Evolutionary conservation across 2,888 invertebrate genomes (phyloP).

Genomic region (Troides aeacus): DNA sequence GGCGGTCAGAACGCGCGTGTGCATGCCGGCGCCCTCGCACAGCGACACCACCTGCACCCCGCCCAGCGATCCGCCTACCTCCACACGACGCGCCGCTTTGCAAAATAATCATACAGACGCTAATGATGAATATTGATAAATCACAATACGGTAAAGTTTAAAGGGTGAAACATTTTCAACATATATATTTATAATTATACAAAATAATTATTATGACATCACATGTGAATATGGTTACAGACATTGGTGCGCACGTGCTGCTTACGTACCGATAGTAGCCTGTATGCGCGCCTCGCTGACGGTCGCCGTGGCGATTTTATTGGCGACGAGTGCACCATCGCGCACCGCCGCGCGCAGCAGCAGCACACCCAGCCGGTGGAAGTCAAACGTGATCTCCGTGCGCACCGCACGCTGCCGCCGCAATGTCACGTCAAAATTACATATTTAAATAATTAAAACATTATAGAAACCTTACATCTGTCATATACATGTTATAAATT

Average conservation of each 20-base stretch:
- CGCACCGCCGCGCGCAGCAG: slow-evolving; percentile 89
- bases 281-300: slow-evolving; percentile 94
- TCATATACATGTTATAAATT: no score
- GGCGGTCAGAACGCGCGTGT: slow-evolving; percentile 91
- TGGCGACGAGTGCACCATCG: slow-evolving; percentile 85
- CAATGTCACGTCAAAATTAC: no score
- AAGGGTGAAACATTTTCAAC: no score
- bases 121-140: no score
- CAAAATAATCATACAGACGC: background rate
- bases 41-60: slow-evolving; percentile 95
- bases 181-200: no score
- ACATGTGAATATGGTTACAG: no score
- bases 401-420: slow-evolving; percentile 62
- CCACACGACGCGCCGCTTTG: slow-evolving; percentile 74
- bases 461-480: no score
- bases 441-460: no score
- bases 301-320: slow-evolving; percentile 96
- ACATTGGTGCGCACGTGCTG: no score
- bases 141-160: no score
- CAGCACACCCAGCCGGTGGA: slow-evolving; percentile 93
- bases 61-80: slow-evolving; percentile 92
- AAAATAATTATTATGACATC: no score
- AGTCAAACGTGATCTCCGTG: slow-evolving; percentile 94
- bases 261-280: slow-evolving; percentile 84
- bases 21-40: slow-evolving; percentile 84